Evolutionary conservation across 2,888 invertebrate species (phyloP).

Genomic region (Euclidia mi): DNA sequence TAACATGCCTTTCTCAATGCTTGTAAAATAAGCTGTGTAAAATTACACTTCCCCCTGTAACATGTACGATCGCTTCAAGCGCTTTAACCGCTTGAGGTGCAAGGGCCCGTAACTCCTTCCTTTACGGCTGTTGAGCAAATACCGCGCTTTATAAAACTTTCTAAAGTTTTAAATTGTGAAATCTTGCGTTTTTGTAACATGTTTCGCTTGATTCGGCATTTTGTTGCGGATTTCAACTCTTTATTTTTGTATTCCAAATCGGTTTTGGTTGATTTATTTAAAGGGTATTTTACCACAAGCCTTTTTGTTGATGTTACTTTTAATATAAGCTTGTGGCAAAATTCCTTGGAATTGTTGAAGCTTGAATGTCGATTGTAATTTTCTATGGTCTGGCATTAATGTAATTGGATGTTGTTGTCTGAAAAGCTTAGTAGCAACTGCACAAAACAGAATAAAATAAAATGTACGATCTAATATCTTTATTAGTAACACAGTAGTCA

Average conservation of each 20-base stretch:
- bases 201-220: constrained; percentile 9
- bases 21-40: constrained; percentile 70
- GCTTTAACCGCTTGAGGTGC: constrained; percentile 47
- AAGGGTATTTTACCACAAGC: not conserved
- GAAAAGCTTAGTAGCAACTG: too few relatives aligned
- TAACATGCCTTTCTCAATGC: too few relatives aligned
- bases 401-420: too few relatives aligned
- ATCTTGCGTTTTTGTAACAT: constrained; percentile 38
- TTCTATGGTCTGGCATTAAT: too few relatives aligned
- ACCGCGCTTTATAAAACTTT: constrained; percentile 55
- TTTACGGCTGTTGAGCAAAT: constrained; percentile 61
- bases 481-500: too few relatives aligned
- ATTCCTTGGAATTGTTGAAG: too few relatives aligned
- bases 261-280: not conserved
- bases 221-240: constrained; percentile 3
- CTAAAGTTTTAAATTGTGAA: constrained; percentile 53
- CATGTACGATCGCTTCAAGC: constrained; percentile 53
- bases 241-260: not conserved
- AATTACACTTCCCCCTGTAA: constrained; percentile 69
- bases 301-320: too few relatives aligned
- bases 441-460: too few relatives aligned
- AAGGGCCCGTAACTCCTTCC: constrained; percentile 60
- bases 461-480: too few relatives aligned
- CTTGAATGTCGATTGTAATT: too few relatives aligned
- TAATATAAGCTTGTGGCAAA: too few relatives aligned